Evolutionary conservation across 1,140 invertebrate species (phyloP), one percentile per base, ranked within the genome.

Genomic region (Drosophila bocki): DNA sequence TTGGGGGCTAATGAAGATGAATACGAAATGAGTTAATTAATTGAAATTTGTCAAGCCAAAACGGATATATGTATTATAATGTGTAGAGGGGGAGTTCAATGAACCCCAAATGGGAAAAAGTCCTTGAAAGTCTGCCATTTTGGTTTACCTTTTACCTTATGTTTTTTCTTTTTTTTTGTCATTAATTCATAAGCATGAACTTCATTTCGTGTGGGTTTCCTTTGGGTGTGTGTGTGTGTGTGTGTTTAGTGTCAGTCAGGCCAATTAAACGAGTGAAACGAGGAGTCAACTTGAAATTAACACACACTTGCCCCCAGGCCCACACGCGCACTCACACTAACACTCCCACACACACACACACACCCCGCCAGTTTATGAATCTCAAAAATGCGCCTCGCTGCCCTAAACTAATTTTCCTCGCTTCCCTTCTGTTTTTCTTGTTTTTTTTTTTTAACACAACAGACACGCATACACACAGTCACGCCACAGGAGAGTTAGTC

Each of bases 181-280:
- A 88, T 88, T 88, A 90, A 88, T 88, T 90, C 84, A 88, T 90
- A 78, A 88, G 85, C 84, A 88, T 81, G 84, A 90, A 84, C 81
- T 78, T 84, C 74, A 90, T 90, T 81, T 87, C 77, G 51, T 68
- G 82, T 70, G 26, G 45, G 26, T 33, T 35, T 32, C 9, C 51
- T 45, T 29, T 17, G 26, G 5, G 26, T 6, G 26, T 29, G 26
- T 29, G 26, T 22, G 26, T 22, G 48, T 65, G 41, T 64, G 62
- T 22, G 69, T 48, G 54, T n/a, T 60, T 75, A 63, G 68, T 64
- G 74, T 70, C 75, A 65, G 76, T 48, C 76, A 57, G 61, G 78
- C 76, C 78, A 80, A 80, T 80, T 80, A 80, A 68, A 78, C 63
- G 75, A 80, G 60, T 61, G 59, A 80, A 67, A 78, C 76, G 75